A percentile compares a stretch with the other conserved stretches of the same genome.
Conservation (phyloP, 2,797 vertebrate species). For the Brachyrhaphis roseni region DNA sequence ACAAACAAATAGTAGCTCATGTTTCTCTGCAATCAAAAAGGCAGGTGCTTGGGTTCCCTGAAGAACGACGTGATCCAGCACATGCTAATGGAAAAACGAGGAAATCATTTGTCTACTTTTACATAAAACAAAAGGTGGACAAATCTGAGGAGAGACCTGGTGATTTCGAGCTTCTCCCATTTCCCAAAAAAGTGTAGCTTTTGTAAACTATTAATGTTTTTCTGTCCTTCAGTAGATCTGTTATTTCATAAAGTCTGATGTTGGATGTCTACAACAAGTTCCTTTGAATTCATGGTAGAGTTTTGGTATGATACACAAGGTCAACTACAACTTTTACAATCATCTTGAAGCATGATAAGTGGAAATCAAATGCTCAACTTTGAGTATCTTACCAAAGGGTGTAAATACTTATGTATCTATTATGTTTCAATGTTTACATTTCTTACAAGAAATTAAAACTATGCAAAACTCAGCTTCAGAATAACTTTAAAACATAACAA, state of each 20-base stretch:
- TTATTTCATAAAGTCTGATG: neutral
- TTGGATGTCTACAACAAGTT: neutral
- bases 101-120: neutral
- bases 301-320: neutral
- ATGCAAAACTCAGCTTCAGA: neutral
- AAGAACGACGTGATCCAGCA: no score
- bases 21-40: neutral
- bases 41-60: neutral
- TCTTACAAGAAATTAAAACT: neutral
- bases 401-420: neutral
- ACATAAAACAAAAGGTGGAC: neutral
- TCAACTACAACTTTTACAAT: neutral
- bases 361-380: neutral
- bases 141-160: neutral
- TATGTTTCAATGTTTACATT: neutral
- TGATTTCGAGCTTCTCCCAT: neutral
- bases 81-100: neutral
- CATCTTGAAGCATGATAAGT: neutral
- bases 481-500: neutral
- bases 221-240: neutral
- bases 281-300: neutral
- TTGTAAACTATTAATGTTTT: neutral
- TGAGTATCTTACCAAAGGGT: neutral
- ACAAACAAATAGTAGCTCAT: neutral
- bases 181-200: neutral